Base-by-base conservation (phyloP, 2,888 invertebrate genomes). In the Drosophila recens region DNA sequence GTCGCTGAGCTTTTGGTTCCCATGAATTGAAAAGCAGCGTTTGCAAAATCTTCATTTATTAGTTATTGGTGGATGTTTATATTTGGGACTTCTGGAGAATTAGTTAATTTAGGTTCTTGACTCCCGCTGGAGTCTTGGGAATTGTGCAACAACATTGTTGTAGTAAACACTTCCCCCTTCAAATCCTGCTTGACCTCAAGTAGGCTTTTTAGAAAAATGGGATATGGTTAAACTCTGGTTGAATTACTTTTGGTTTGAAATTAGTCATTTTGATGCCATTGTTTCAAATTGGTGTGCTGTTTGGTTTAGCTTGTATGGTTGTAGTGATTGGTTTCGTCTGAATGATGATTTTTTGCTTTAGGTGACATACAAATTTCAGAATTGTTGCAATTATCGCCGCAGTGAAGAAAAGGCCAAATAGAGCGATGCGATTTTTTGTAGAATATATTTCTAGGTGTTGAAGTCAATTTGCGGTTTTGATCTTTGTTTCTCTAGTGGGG, bases 161-260 rank as follows among this genome's bases (percentile, higher is more conserved):
- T 38, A n/a, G n/a, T 42, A 17, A 42, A 42, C 42, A 17, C 42
- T 17, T 17, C 42, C 42, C 17, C 17, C 42, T 42, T 3, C 17
- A 42, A 42, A 42, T 42, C 42, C 42, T 42, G 17, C 17, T 42
- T 42, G 42, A 17, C 17, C 42, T 42, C 17, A 42, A 42, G 42
- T 42, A 17, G 42, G 17, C 3, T 10, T 42, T 42, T 17, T 17
- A 0, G 9, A 42, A 8, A 17, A 17, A 42, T 17, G 17, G 17
- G 9, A 42, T 42, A 3, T 42, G 17, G 42, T 42, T 42, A 10
- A 42, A 42, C 17, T 42, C 17, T 10, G 10, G 17, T 42, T 42
- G 42, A 8, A 42, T 42, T 2, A 3, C 9, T 17, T 42, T 42
- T 1, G 17, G 17, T 6, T 42, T 42, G 17, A 42, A 42, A 9